Conservation (phyloP, 2,888 invertebrate genomes). For the Saturnia japonica region DNA sequence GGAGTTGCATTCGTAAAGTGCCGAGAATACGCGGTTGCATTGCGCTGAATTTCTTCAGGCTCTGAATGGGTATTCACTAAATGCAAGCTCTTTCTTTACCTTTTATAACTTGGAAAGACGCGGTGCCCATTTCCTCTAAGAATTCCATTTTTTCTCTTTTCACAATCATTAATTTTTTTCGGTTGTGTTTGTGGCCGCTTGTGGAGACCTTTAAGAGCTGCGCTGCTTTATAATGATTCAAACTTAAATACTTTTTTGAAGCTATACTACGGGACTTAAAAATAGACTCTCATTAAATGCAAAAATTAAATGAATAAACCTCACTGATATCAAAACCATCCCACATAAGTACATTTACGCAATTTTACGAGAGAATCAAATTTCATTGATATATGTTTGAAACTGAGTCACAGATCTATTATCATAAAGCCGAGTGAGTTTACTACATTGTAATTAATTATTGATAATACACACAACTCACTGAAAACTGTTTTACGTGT, state of each 20-base stretch:
- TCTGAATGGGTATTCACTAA: conserved; percentile 79
- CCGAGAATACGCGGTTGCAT: conserved; percentile 58
- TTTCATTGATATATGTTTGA: too few species aligned
- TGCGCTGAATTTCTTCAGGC: conserved; percentile 68
- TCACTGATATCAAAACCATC: background rate
- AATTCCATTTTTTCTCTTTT: conserved; percentile 52
- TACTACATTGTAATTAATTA: too few species aligned
- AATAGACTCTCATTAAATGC: background rate
- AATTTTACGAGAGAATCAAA: too few species aligned
- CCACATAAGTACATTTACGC: too few species aligned
- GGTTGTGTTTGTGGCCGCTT: conserved; percentile 33
- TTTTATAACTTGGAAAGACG: conserved; percentile 75
- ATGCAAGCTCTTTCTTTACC: conserved; percentile 71
- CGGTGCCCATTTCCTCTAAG: conserved; percentile 70
- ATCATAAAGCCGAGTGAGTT: too few species aligned
- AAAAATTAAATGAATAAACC: background rate
- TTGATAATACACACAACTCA: too few species aligned
- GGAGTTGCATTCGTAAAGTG: conserved; percentile 74
- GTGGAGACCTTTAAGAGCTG: conserved; percentile 36
- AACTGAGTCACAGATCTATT: too few species aligned
- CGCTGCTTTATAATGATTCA: conserved; percentile 35
- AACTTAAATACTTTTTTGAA: conserved; percentile 22
- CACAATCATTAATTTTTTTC: conserved; percentile 64
- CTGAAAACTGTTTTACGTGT: too few species aligned
- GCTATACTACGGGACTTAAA: background rate